Base-by-base conservation (phyloP, 1,140 invertebrate species). In the Drosophila malerkotliana region DNA sequence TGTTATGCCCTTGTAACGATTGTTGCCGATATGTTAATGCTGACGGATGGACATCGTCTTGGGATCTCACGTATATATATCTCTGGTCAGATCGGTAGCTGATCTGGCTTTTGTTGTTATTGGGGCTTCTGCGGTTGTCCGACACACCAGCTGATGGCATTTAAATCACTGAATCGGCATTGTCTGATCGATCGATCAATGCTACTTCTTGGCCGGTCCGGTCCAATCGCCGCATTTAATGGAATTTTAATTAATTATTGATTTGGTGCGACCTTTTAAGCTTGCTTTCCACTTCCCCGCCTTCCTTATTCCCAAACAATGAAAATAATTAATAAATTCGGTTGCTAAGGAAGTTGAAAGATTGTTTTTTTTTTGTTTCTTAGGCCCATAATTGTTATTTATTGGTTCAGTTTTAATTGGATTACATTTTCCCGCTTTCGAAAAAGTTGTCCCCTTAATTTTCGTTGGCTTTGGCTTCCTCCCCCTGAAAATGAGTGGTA, bases 231-330 rank as follows among this genome's bases (percentile, higher is more conserved):
- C 8, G 54, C 30, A 34, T 82, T 87, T 87, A 87, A 87, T 87
- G 78, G 78, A 78, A 87, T 64, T 81, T 79, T 87, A 87, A 87
- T 87, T 81, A 87, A 79, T 82, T 82, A 87, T 82, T 72, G 75
- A 64, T 59, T 79, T 49, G 39, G 49, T 48, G 56, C 58, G 78
- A 73, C 81, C 68, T 80, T 77, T 83, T 51, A 59, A 82, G 59
- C 34, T 34, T 34, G 45, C 59, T 45, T 34, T 67, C 28, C 59
- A 51, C 24, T 21, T 54, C 24, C 66, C 61, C 15, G 45, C 51
- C 59, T 30, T 8, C 39, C 26, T 41, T 34, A 14, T 14, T 18
- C 14, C 39, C 9, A 67, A 37, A 30, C 12, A 56, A 37, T 14
- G 15, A 24, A 15, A 32, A 1, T 37, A 48, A 32, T 44, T 15